Evolutionary conservation across 2,888 invertebrate species (phyloP).

Genomic region (Spatulosminthurus flaviceps): DNA sequence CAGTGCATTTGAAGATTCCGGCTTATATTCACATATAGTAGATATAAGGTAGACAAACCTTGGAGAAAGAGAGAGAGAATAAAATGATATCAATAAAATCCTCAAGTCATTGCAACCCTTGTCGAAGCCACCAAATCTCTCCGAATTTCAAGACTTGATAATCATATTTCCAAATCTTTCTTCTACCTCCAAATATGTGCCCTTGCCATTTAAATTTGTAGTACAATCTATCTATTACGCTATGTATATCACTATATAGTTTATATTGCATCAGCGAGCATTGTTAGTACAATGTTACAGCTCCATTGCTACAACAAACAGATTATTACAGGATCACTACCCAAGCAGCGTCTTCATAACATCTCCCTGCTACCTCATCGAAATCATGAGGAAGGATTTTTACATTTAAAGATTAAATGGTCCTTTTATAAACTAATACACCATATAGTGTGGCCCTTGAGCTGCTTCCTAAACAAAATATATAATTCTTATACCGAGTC

Average conservation of each 20-base stretch:
- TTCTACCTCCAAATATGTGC: neutral
- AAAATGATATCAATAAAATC: conserved; percentile 18
- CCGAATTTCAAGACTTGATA: neutral
- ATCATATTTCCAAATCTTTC: neutral
- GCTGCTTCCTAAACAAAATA: neutral
- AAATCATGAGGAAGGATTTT: too few relatives aligned
- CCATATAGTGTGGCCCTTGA: too few relatives aligned
- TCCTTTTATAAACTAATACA: too few relatives aligned
- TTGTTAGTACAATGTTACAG: too few relatives aligned
- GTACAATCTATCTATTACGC: too few relatives aligned
- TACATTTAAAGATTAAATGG: too few relatives aligned
- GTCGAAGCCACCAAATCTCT: neutral
- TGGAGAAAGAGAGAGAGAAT: neutral
- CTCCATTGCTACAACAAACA: too few relatives aligned
- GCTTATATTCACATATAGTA: neutral
- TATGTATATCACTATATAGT: too few relatives aligned
- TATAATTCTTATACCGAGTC: neutral
- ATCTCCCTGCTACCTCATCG: neutral
- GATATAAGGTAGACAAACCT: neutral
- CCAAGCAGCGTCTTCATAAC: neutral
- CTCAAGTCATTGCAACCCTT: conserved; percentile 21
- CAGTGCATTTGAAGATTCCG: conserved; percentile 20
- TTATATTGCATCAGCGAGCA: too few relatives aligned
- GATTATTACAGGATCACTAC: too few relatives aligned
- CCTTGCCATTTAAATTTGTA: too few relatives aligned